Conservation (phyloP, 2,113 vertebrate species). For the Thunnus maccoyii region DNA sequence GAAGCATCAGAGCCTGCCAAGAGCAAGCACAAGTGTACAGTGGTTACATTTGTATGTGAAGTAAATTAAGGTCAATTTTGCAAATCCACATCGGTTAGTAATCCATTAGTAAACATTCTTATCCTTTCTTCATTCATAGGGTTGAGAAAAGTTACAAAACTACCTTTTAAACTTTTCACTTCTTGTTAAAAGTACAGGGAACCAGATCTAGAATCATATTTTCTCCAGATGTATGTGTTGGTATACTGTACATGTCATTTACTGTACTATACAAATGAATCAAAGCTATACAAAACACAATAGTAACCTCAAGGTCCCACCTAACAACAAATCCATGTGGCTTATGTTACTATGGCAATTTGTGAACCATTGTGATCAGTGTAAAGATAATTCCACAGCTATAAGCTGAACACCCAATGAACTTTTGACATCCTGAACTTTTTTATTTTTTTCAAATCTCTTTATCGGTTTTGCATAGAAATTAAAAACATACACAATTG, state of each 20-base stretch:
- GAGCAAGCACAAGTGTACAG: constrained; percentile 1
- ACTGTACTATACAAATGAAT: no score
- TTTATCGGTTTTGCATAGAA: no score
- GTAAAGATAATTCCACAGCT: not conserved
- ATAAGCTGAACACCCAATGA: not conserved
- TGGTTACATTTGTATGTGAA: constrained; percentile 25
- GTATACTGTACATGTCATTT: no score
- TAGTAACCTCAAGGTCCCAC: not conserved
- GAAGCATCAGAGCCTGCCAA: constrained; percentile 26
- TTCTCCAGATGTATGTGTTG: no score
- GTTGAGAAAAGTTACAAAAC: not conserved
- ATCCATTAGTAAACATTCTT: constrained; percentile 18
- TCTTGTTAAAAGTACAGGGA: no score
- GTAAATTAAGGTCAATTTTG: not conserved
- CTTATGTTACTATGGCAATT: not conserved
- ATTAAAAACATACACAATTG: no score
- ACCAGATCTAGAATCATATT: no score
- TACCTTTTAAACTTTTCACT: not conserved
- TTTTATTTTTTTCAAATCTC: no score
- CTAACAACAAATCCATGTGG: not conserved
- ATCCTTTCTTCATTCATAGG: not conserved
- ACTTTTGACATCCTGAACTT: not conserved
- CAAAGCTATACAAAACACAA: no score
- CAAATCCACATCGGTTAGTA: not conserved
- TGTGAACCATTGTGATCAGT: not conserved